Base-by-base conservation (phyloP, 2,888 invertebrate species). In the Deladenus siricidicola region DNA sequence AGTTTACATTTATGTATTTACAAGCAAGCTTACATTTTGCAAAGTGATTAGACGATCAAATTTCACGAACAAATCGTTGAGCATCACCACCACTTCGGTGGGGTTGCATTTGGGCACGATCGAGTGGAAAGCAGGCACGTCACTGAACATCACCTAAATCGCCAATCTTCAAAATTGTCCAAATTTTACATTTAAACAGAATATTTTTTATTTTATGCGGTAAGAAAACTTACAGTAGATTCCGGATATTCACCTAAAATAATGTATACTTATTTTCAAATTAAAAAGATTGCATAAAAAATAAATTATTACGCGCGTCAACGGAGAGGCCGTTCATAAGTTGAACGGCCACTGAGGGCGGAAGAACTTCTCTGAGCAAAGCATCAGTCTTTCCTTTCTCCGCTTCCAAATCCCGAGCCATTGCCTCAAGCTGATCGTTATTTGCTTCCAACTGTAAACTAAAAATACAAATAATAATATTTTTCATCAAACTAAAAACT, bases 91-190 rank as follows among this genome's bases (percentile, higher is more conserved):
- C 47, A 74, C 65, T 24, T 69, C 72, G 45, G 65, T 66, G 1
- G 74, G 74, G 28, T 73, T 65, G 58, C 77, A 76, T 2, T 72
- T 65, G 3, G 79, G 72, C 1, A 80, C 78, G 45, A 80, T 80
- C 60, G 73, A 72, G 50, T 80, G 80, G 65, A 80, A 80, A 4
- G 72, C 74, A 30, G 80, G 80, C 14, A 80, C 79, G 65, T 80
- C 80, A 43, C 78, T 74, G 14, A 34, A 34, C 39, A 34, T 34
- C 14, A 34, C 14, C 39, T 34, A 34, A 10, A 34, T 14, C 6
- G n/a, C n/a, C n/a, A n/a, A n/a, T n/a, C n/a, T n/a, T n/a, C n/a
- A n/a, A n/a, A n/a, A n/a, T n/a, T n/a, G n/a, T n/a, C n/a, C n/a
- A n/a, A n/a, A n/a, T n/a, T n/a, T n/a, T n/a, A n/a, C n/a, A n/a